Evolutionary conservation across 2,797 vertebrate genomes (phyloP).

Genomic region (Melanotaenia pygmaea): DNA sequence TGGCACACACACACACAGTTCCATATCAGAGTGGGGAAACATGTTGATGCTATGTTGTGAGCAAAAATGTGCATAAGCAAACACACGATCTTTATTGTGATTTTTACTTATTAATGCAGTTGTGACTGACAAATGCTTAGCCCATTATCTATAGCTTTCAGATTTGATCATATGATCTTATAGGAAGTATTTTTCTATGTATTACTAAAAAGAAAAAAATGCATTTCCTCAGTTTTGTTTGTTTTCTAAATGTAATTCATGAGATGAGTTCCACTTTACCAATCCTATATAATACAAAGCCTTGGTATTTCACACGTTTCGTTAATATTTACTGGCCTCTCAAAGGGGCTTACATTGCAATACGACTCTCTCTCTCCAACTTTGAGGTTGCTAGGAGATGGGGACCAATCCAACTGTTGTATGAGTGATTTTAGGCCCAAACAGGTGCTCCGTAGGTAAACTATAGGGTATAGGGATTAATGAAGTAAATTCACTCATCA

Average conservation of each 20-base stretch:
- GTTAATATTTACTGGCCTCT: too few species aligned
- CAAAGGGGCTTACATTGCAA: not conserved
- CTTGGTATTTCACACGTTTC: too few species aligned
- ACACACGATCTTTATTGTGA: constrained; percentile 15
- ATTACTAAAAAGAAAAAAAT: not conserved
- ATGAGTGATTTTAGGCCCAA: not conserved
- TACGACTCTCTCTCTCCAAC: not conserved
- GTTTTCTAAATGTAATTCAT: not conserved
- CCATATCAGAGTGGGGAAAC: not conserved
- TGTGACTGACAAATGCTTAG: not conserved
- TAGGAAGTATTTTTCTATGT: too few species aligned
- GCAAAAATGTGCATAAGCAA: not conserved
- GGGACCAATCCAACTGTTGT: not conserved
- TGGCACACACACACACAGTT: not conserved
- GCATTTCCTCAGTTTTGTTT: not conserved
- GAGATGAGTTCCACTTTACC: not conserved
- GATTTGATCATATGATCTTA: not conserved
- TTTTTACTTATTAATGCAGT: not conserved
- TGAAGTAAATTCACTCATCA: too few species aligned
- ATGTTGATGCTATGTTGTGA: not conserved
- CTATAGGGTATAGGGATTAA: not conserved
- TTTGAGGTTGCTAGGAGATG: not conserved
- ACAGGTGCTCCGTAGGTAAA: not conserved
- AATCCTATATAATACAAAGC: too few species aligned
- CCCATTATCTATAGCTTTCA: not conserved